These are phyloP conservation scores for Paratrypauchen microcephalus DNA, from an alignment of 2,797 vertebrate species.

Conservation along the genomic window DNA sequence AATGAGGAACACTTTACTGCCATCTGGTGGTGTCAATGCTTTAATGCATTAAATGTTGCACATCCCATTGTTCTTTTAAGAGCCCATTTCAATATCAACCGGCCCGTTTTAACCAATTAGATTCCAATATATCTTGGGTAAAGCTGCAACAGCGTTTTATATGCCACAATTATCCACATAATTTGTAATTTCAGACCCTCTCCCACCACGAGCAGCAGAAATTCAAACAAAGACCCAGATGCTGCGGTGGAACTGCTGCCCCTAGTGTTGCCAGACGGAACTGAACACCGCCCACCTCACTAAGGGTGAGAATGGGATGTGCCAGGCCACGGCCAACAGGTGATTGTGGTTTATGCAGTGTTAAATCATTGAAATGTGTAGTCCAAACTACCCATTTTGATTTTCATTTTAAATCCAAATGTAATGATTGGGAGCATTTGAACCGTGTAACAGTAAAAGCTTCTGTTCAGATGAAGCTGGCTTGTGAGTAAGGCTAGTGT, in stretches of 20 bases:
- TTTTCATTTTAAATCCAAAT: conserved; percentile 26
- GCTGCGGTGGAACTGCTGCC: conserved; percentile 45
- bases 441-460: conserved; percentile 11
- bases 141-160: not conserved
- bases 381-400: conserved; percentile 10
- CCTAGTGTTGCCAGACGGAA: conserved; percentile 51
- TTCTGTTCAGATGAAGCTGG: conserved; percentile 27
- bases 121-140: not conserved
- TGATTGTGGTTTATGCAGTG: conserved; percentile 34
- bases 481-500: conserved; percentile 41
- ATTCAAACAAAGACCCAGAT: conserved; percentile 32
- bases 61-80: conserved; percentile 55
- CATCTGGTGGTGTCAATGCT: conserved; percentile 61
- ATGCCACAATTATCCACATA: not conserved
- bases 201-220: conserved; percentile 20
- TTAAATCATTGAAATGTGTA: conserved; percentile 38
- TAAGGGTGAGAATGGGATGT: conserved; percentile 50
- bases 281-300: conserved; percentile 21
- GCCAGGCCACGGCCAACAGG: conserved; percentile 42
- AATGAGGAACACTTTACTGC: conserved; percentile 41
- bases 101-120: not conserved
- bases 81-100: conserved; percentile 34
- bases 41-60: conserved; percentile 32
- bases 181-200: conserved; percentile 2
- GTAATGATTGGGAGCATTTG: conserved; percentile 34